Evolutionary conservation across 2,888 invertebrate species (phyloP).

Genomic region (Drosophila recens): DNA sequence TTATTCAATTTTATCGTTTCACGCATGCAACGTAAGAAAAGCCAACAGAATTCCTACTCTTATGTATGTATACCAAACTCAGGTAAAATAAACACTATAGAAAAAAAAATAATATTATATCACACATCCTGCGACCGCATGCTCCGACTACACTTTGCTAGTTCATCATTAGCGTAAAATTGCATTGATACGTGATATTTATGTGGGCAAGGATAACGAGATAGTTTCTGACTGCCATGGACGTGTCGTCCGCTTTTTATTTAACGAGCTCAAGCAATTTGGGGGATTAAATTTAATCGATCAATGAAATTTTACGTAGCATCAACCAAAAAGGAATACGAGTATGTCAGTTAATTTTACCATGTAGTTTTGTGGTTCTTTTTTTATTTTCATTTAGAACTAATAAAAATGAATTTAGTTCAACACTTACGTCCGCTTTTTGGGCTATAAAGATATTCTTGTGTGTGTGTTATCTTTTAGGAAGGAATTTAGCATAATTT

Average conservation of each 20-base stretch:
- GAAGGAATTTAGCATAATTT: slow-evolving; percentile 79
- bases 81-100: slow-evolving; percentile 19
- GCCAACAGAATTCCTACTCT: slow-evolving; percentile 62
- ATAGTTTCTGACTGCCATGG: slow-evolving; percentile 12
- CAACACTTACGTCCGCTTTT: slow-evolving; percentile 81
- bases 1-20: slow-evolving; percentile 49
- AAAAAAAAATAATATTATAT: slow-evolving; percentile 26
- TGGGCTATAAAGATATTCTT: slow-evolving; percentile 67
- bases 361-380: slow-evolving; percentile 35
- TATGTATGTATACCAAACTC: slow-evolving; percentile 10
- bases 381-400: slow-evolving; percentile 53
- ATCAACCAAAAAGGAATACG: slow-evolving; percentile 51
- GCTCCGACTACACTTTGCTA: slow-evolving; percentile 75
- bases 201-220: slow-evolving; percentile 1
- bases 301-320: slow-evolving; percentile 72
- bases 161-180: slow-evolving; percentile 63
- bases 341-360: slow-evolving; percentile 38
- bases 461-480: slow-evolving; percentile 56
- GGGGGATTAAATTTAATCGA: slow-evolving; percentile 19
- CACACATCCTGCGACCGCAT: slow-evolving; percentile 69
- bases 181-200: slow-evolving; percentile 61
- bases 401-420: slow-evolving; percentile 74
- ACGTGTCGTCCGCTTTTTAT: slow-evolving; percentile 27
- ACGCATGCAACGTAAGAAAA: slow-evolving; percentile 70
- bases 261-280: slow-evolving; percentile 27